These are phyloP conservation scores for Rhingia campestris DNA, from an alignment of 2,888 invertebrate species.

Conservation along the genomic window DNA sequence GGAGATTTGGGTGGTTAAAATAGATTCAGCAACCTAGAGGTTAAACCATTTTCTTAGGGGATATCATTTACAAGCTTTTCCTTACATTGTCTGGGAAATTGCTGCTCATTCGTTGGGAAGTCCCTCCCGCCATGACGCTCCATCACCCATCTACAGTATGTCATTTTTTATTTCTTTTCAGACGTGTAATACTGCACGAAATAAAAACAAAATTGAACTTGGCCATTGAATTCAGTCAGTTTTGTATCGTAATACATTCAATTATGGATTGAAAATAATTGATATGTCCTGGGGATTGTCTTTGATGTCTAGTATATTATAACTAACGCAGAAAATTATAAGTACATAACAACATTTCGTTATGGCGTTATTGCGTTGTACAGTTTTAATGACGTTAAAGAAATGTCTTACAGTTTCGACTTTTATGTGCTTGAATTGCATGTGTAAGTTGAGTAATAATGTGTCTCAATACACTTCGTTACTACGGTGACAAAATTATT, in stretches of 20 bases:
- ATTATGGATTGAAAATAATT: constrained; percentile 61
- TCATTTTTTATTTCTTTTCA: constrained; percentile 57
- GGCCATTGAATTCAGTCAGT: constrained; percentile 24
- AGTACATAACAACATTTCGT: constrained; percentile 62
- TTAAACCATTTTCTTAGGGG: constrained; percentile 56
- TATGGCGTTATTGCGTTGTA: constrained; percentile 38
- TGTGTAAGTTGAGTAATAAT: too few relatives aligned
- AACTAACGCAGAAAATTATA: constrained; percentile 5
- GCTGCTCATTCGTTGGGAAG: constrained; percentile 50
- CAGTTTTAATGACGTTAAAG: too few relatives aligned
- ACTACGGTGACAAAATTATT: too few relatives aligned
- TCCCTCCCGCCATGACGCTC: background rate
- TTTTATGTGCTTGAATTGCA: too few relatives aligned
- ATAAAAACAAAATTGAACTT: constrained; percentile 59
- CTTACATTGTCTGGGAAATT: constrained; percentile 70
- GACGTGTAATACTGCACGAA: constrained; percentile 58
- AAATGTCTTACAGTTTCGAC: too few relatives aligned
- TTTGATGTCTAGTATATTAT: background rate
- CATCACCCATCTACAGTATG: constrained; percentile 22
- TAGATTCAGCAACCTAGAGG: constrained; percentile 52
- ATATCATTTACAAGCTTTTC: constrained; percentile 69
- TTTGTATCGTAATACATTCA: constrained; percentile 51
- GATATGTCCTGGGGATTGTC: constrained; percentile 37
- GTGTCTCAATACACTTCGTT: too few relatives aligned
- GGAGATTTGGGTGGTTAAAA: constrained; percentile 34